These are phyloP conservation scores for Bothrops jararaca DNA, from an alignment of 2,113 vertebrate species.

Conservation along the genomic window DNA sequence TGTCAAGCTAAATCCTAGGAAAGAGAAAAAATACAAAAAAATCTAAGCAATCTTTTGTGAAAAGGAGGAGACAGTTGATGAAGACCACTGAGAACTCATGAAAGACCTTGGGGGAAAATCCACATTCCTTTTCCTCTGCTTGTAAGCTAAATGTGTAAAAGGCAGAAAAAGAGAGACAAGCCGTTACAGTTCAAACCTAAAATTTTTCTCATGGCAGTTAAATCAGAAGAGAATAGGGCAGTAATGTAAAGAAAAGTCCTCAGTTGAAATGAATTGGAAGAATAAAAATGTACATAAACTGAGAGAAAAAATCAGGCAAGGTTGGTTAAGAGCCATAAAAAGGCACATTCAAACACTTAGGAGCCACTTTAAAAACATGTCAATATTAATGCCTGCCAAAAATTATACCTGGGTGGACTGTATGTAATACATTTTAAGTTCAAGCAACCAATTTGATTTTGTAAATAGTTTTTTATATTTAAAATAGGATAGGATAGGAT, in stretches of 20 bases:
- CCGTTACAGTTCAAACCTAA: neutral
- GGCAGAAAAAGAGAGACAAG: neutral
- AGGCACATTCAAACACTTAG: neutral
- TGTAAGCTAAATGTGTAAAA: neutral
- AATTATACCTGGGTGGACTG: neutral
- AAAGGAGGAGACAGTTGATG: neutral
- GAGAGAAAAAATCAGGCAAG: neutral
- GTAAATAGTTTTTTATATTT: neutral
- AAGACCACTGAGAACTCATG: neutral
- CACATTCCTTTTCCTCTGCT: neutral
- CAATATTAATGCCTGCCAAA: neutral
- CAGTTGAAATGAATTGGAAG: neutral
- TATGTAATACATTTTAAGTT: neutral
- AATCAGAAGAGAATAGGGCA: neutral
- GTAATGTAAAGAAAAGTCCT: neutral
- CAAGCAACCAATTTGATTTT: neutral
- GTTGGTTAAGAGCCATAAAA: neutral
- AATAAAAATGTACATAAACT: neutral
- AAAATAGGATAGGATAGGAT: neutral
- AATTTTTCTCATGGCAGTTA: neutral
- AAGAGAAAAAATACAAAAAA: neutral
- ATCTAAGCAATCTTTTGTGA: neutral
- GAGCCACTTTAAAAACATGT: neutral
- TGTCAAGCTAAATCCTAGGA: neutral
- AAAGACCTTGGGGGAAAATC: neutral